Conservation (phyloP, 2,113 vertebrate species). For the Stercorarius parasiticus region DNA sequence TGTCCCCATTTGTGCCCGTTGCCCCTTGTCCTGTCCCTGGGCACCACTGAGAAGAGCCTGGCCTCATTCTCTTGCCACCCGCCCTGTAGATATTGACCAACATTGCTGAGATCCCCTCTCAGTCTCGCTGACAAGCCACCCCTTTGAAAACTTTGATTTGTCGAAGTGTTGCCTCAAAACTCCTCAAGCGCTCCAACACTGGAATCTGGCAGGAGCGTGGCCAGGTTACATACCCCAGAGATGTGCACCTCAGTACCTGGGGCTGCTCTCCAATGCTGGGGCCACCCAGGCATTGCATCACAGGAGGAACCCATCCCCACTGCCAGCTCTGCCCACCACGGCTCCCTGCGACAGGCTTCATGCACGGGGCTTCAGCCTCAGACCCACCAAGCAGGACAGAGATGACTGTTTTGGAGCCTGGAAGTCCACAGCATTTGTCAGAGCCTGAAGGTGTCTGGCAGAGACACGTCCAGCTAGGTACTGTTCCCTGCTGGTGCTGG, state of each 20-base stretch:
- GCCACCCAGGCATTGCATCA: fast-evolving
- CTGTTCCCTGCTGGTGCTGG: neutral
- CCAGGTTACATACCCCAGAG: neutral
- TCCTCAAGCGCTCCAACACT: fast-evolving
- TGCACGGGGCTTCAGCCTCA: neutral
- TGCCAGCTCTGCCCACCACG: no score
- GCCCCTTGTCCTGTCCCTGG: neutral
- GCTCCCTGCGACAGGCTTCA: neutral
- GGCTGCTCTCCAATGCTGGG: neutral
- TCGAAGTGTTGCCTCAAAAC: neutral
- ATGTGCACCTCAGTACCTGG: fast-evolving
- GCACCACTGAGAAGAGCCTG: neutral
- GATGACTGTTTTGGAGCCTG: neutral
- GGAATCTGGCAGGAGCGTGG: neutral
- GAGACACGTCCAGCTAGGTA: neutral
- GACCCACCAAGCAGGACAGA: neutral
- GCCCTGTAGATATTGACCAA: neutral
- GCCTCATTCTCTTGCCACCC: neutral
- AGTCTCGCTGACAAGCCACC: neutral
- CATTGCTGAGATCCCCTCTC: neutral
- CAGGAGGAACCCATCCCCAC: neutral
- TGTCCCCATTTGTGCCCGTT: neutral
- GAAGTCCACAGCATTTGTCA: neutral
- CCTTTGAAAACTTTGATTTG: neutral
- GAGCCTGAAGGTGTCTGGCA: neutral